These are phyloP conservation scores for Microctenopoma steveboyesi DNA, from an alignment of 2,797 vertebrate species.

Conservation along the genomic window DNA sequence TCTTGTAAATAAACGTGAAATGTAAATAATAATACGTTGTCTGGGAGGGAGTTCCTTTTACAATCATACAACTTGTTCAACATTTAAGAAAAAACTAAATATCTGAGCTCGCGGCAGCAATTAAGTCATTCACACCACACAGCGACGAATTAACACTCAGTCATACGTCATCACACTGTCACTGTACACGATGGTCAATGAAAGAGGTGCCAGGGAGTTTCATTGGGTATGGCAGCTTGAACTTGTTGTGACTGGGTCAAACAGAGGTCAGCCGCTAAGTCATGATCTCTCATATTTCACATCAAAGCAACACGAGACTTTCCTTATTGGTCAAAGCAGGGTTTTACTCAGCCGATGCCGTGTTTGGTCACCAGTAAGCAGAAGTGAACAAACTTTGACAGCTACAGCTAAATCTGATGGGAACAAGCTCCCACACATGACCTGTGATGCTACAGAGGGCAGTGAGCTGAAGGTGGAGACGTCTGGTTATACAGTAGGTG, in stretches of 20 bases:
- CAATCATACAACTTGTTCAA: not conserved
- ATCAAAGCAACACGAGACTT: conserved; percentile 34
- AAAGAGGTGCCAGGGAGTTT: not conserved
- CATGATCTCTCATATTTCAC: conserved; percentile 37
- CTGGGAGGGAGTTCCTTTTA: conserved; percentile 20
- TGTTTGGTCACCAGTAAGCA: conserved; percentile 15
- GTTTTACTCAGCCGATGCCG: conserved; percentile 18
- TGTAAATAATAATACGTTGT: conserved; percentile 7
- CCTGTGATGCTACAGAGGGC: conserved; percentile 36
- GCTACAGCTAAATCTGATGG: conserved; percentile 42
- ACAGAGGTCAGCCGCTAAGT: conserved; percentile 18
- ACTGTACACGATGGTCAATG: conserved; percentile 7
- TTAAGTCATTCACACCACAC: conserved; percentile 44
- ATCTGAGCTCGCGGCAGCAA: conserved; percentile 28
- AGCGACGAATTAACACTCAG: conserved; percentile 47
- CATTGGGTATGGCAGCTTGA: conserved; percentile 34
- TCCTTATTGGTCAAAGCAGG: too few relatives aligned
- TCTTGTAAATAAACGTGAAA: conserved; percentile 17
- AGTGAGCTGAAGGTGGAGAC: conserved; percentile 16
- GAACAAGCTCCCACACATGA: not conserved
- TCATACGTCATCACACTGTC: conserved; percentile 50
- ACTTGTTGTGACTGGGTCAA: conserved; percentile 33
- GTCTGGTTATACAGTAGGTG: conserved; percentile 27
- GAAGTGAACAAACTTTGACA: conserved; percentile 29
- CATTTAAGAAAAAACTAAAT: conserved; percentile 1